Evolutionary conservation across 2,888 invertebrate species (phyloP), one percentile per base, ranked within the genome.

Genomic region (Luffia ferchaultella): DNA sequence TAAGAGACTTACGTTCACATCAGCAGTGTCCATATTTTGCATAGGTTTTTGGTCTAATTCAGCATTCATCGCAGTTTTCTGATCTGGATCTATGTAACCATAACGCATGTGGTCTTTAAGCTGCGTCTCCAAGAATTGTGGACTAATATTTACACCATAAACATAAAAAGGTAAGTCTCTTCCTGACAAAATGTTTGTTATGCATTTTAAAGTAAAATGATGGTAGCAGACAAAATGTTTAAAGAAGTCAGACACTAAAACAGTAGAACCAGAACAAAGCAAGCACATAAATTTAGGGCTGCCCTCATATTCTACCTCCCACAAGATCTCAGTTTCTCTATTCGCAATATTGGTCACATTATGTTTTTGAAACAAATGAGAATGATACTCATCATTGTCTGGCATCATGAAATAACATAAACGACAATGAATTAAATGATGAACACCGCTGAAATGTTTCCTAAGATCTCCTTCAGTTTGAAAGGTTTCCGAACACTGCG

Each of bases 211-310:
- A 3, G 84, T 82, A 43, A 80, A 74, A 54, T 76, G 79, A 51
- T 85, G 85, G 51, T 62, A 76, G 0, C 79, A 74, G 72, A 85
- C 78, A 50, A 69, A 85, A 54, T 85, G 85, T 52, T 72, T 73
- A 44, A 77, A 76, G 56, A 79, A 82, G 42, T 67, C 68, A 9
- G 64, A 60, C 1, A 63, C 57, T 16, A 61, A 50, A 48, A 70
- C 70, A 52, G 70, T 68, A 2, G 70, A 54, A 58, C 78, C 82
- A 0, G 68, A 65, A 54, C 84, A 85, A 1, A 85, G 64, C 30
- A 72, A 54, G 52, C 84, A 85, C 1, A 64, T 46, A 52, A 78
- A 84, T 51, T 67, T 76, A 2, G 63, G 60, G 3, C 60, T 57
- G 0, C 64, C 67, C 40, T 72, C 73, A 53, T 62, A 65, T 43